Percentiles rank a stretch among this genome's conserved stretches.
These are phyloP conservation scores for Forficula auricularia DNA, from an alignment of 1,140 invertebrate genomes.

Conservation along the genomic window DNA sequence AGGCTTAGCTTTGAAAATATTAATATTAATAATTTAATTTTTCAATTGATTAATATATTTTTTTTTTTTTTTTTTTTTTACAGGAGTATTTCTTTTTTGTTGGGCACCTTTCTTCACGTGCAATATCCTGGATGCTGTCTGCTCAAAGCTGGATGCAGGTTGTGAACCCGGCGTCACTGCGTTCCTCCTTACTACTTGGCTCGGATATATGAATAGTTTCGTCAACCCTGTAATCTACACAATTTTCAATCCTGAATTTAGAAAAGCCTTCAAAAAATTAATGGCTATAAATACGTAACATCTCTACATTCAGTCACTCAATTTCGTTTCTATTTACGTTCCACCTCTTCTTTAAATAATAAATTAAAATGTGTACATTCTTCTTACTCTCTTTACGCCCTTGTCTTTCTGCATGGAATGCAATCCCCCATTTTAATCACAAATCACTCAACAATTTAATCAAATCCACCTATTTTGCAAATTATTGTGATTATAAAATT, in stretches of 20 bases:
- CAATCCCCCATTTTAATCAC: no score
- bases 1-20: no score
- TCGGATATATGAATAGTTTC: conserved; percentile 97
- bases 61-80: conserved; percentile 16
- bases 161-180: conserved; percentile 74
- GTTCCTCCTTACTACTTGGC: conserved; percentile 92
- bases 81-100: conserved; percentile 89
- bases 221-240: conserved; percentile 98
- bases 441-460: no score
- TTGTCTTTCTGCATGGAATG: no score
- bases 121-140: conserved; percentile 92
- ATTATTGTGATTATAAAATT: no score
- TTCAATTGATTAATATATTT: background rate
- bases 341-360: no score
- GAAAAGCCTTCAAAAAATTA: conserved; percentile 95
- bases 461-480: no score
- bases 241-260: conserved; percentile 97
- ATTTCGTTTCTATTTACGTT: background rate
- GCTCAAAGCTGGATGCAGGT: conserved; percentile 59
- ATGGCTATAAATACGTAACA: conserved; percentile 32
- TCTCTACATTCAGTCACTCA: background rate
- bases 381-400: no score
- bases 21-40: background rate
- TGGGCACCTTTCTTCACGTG: conserved; percentile 99
- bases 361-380: no score